phyloP scores from a whole-genome alignment of 2,113 vertebrate species.

The Phyllostomus hastatus region DNA sequence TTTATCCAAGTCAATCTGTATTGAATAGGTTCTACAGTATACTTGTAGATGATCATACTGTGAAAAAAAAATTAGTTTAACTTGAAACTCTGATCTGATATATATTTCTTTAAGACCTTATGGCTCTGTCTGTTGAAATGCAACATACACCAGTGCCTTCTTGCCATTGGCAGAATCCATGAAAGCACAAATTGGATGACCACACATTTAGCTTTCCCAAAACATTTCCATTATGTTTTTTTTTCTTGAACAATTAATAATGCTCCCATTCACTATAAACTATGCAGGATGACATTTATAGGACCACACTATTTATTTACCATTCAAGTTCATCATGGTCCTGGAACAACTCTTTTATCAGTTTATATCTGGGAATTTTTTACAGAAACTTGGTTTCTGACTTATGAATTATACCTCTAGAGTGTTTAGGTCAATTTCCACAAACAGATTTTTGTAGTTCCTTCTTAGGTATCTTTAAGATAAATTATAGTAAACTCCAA shows the following conservation, averaged over 20 bases:
- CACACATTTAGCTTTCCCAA: neutral
- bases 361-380: neutral
- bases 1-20: neutral
- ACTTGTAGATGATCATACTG: neutral
- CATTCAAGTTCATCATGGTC: neutral
- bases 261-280: neutral
- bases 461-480: neutral
- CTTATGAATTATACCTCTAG: neutral
- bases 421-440: neutral
- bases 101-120: neutral
- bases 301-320: neutral
- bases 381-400: neutral
- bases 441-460: neutral
- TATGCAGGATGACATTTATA: neutral
- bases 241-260: neutral
- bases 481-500: neutral
- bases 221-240: neutral
- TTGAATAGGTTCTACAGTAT: neutral
- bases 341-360: neutral
- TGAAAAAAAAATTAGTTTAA: neutral
- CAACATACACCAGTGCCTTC: neutral
- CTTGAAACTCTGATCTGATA: neutral
- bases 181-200: neutral
- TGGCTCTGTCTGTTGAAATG: neutral
- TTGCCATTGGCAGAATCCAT: neutral